Percentiles rank a stretch among this genome's conserved stretches.
These are phyloP conservation scores for Diplolepis rosae DNA, from an alignment of 2,888 invertebrate species.

Conservation along the genomic window DNA sequence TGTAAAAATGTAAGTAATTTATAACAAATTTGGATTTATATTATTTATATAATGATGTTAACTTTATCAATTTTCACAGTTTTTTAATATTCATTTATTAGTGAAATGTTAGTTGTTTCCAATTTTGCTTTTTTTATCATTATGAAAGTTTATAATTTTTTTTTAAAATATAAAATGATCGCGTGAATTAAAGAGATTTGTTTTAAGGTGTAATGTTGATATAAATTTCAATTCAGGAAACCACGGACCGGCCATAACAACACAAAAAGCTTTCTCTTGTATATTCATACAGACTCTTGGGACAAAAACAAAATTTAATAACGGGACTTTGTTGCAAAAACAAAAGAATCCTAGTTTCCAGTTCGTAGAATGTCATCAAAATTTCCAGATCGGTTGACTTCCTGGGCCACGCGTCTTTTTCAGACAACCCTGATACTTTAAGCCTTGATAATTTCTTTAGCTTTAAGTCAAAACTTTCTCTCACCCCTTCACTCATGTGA, in stretches of 20 bases:
- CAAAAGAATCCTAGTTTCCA: constrained; percentile 14
- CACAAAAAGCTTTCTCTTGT: constrained; percentile 20
- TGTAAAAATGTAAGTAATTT: too few species aligned
- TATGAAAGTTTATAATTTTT: too few species aligned
- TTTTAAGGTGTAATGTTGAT: not conserved
- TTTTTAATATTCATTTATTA: not conserved
- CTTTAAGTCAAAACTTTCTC: not conserved
- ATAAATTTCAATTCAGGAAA: constrained; percentile 10
- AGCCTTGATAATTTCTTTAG: constrained; percentile 23
- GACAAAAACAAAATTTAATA: constrained; percentile 16
- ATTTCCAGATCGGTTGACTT: constrained; percentile 4
- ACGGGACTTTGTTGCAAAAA: constrained; percentile 20
- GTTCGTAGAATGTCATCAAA: not conserved
- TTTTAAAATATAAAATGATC: too few species aligned
- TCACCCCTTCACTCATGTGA: too few species aligned
- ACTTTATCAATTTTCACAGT: too few species aligned
- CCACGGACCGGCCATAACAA: not conserved
- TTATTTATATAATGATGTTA: too few species aligned
- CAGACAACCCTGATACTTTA: not conserved
- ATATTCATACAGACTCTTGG: not conserved
- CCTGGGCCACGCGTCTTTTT: constrained; percentile 9
- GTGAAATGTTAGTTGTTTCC: not conserved
- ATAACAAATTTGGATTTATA: too few species aligned
- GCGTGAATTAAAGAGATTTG: constrained; percentile 15
- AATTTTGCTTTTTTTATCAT: not conserved